Base-by-base conservation (phyloP, 1,140 invertebrate genomes). In the Leptoteleia sp. region DNA sequence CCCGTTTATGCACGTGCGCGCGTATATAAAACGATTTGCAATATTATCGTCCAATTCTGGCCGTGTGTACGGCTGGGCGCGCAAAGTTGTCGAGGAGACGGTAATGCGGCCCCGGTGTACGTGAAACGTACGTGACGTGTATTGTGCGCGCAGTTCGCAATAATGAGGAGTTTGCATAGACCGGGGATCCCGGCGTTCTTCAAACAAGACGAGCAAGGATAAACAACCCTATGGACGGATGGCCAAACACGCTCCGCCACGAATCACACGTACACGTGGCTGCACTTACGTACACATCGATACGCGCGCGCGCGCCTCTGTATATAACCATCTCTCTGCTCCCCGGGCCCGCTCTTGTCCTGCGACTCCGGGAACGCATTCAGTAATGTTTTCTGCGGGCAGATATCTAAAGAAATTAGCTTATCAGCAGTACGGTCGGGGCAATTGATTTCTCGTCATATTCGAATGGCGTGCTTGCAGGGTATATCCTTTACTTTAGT, bases 131-230 rank as follows among this genome's bases (percentile, higher is more conserved):
- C 80, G 76, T 80, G 80, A 59, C 71, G 62, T 82, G 70, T 37
- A 57, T 72, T 78, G 81, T 84, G 82, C 83, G 76, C 82, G 79
- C 71, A 83, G 83, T 84, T 85, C 80, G 83, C 81, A 85, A 87
- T 87, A 85, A 87, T 87, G 85, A 87, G 85, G 83, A 85, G 85
- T 86, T 87, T 87, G 84, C 85, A 85, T 83, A 86, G 84, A 84
- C 85, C 81, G 83, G n/a, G 84, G 84, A 85, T 85, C 82, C 82
- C 82, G 82, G 83, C 84, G 85, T 87, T 87, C 85, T 86, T 87
- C 85, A 87, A 86, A 82, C 81, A 82, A 71, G 71, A 75, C 76
- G 71, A 81, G 79, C 76, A 68, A 80, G 75, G 65, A 76, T 67
- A 80, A 80, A 82, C 81, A 80, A 79, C 55, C 81, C 81, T 82